Evolutionary conservation across 2,113 vertebrate genomes (phyloP), one percentile per base, ranked within the genome.

Genomic region (Athene noctua): DNA sequence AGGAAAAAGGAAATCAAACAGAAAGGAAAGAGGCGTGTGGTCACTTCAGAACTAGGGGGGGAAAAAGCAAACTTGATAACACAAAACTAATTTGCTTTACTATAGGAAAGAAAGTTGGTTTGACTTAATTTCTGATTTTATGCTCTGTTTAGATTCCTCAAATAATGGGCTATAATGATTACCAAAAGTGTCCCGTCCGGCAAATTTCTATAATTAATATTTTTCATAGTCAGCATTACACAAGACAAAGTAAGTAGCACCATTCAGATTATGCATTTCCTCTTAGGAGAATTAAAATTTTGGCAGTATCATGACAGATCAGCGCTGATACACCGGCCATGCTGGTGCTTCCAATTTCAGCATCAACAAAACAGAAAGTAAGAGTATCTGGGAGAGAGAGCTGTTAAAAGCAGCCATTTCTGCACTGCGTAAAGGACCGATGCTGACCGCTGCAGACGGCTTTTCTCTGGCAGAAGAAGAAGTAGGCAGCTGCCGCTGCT

Each of bases 291-390:
- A 63, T 38, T 63, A 83, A 30, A 34, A 32, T 40, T 22, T 49
- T 27, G 47, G 15, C 67, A 15, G 27, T 7, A 47, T 6, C 13
- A 20, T 40, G 49, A 21, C 14, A 40, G 38, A n/a, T 20, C 9
- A 26, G 22, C 4, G 3, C 49, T 7, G 49, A 46, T 58, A 34
- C 15, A 1, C 15, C 36, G 42, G 16, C 46, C 11, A 0, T 5
- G 18, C 57, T 32, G 26, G 17, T 81, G 62, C 67, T 62, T 5
- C 38, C 15, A 3, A 3, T 4, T 6, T 38, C 62, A 21, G 27
- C 17, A 63, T 20, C 32, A 15, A 15, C 14, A 27, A 38, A 59
- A 51, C 19, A 36, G 16, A 74, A 67, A 38, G 29, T 11, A 34
- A 13, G 10, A 42, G 17, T 5, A 13, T 19, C 9, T 38, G 32